Evolutionary conservation across 2,888 invertebrate genomes (phyloP).

Genomic region (Seira ritae): DNA sequence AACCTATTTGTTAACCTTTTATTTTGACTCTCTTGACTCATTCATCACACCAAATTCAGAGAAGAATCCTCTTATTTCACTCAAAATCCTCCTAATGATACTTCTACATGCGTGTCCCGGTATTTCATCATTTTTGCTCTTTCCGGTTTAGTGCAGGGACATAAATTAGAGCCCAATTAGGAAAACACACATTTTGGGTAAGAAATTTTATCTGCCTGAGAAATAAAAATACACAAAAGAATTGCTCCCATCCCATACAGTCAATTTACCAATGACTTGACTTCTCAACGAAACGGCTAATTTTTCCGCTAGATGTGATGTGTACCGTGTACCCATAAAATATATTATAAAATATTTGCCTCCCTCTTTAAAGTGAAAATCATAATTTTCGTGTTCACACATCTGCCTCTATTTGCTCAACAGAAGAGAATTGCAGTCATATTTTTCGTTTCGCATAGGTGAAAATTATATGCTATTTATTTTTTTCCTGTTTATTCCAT

Average conservation of each 20-base stretch:
- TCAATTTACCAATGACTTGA: too few species aligned
- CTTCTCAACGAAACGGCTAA: too few species aligned
- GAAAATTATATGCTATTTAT: slow-evolving; percentile 27
- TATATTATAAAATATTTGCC: too few species aligned
- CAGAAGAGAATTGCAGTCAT: not conserved
- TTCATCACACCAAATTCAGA: not conserved
- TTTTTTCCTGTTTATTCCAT: slow-evolving; percentile 35
- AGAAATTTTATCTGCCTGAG: not conserved
- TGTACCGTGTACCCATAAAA: too few species aligned
- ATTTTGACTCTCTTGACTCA: not conserved
- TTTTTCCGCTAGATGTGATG: too few species aligned
- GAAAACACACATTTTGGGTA: not conserved
- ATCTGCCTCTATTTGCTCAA: slow-evolving; percentile 13
- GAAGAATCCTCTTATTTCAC: not conserved
- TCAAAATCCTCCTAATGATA: not conserved
- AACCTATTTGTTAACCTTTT: slow-evolving; percentile 43
- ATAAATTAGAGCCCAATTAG: slow-evolving; percentile 15
- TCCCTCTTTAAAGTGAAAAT: not conserved
- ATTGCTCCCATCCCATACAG: not conserved
- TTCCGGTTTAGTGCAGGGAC: not conserved
- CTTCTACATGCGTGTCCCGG: not conserved
- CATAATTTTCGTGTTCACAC: slow-evolving; percentile 16
- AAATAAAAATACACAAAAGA: slow-evolving; percentile 5
- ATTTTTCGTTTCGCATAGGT: slow-evolving; percentile 2
- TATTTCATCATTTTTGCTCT: not conserved